Evolutionary conservation across 2,888 invertebrate genomes (phyloP).

Genomic region (Eupithecia subfuscata): DNA sequence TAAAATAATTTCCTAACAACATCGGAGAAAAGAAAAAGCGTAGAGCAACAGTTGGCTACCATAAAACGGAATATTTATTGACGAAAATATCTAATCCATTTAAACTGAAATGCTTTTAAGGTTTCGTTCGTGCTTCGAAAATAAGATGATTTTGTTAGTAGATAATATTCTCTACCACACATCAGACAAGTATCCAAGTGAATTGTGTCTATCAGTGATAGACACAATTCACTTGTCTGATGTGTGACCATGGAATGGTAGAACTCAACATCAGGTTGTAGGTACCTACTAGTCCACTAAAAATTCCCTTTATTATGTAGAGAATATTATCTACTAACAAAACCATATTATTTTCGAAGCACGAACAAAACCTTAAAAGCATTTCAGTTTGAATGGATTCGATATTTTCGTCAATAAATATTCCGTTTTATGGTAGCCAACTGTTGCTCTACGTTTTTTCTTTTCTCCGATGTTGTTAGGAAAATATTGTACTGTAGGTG

Average conservation of each 20-base stretch:
- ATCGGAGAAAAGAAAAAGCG: not conserved
- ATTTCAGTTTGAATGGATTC: not conserved
- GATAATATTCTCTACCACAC: too few species aligned
- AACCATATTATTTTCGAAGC: not conserved
- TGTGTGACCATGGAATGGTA: too few species aligned
- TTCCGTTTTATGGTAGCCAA: not conserved
- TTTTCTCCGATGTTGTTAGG: not conserved
- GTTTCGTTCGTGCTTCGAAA: not conserved
- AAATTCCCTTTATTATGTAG: too few species aligned
- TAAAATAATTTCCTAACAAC: not conserved
- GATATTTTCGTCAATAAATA: not conserved
- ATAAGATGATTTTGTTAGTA: not conserved
- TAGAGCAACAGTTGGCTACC: not conserved
- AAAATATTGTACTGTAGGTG: not conserved
- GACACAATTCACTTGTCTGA: too few species aligned
- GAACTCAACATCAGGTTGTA: too few species aligned
- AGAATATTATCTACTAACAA: too few species aligned
- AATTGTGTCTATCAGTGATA: too few species aligned
- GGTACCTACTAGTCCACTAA: too few species aligned
- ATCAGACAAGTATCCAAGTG: too few species aligned
- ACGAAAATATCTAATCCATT: not conserved
- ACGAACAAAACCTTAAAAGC: not conserved
- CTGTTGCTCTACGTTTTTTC: not conserved
- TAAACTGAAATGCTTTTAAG: not conserved
- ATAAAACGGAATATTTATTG: not conserved